Percentiles rank a stretch among this genome's conserved stretches.
phyloP scores from a whole-genome alignment of 2,797 vertebrate genomes.

The Melanotaenia boesemani region DNA sequence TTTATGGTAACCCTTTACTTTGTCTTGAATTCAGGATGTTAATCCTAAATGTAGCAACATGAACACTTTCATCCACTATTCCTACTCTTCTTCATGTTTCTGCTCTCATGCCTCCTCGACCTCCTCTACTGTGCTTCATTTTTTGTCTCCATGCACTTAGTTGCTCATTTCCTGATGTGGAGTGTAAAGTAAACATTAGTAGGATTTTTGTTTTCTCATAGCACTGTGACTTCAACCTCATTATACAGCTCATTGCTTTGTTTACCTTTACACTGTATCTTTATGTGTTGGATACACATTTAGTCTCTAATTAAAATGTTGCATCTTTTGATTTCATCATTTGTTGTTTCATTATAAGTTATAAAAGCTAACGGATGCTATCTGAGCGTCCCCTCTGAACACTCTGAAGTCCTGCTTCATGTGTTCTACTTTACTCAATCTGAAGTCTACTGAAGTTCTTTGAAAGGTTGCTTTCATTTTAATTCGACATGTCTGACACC shows the following conservation, averaged over 20 bases:
- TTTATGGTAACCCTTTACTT: constrained; percentile 24
- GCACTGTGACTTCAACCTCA: constrained; percentile 18
- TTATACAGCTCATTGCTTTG: constrained; percentile 9
- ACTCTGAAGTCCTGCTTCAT: background rate
- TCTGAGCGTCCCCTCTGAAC: background rate
- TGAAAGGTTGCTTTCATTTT: background rate
- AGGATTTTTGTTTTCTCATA: constrained; percentile 23
- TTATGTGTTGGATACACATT: constrained; percentile 29
- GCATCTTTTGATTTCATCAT: background rate
- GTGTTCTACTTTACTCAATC: background rate
- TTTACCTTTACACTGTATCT: constrained; percentile 8
- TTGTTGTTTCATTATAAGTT: no score
- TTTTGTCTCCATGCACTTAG: background rate
- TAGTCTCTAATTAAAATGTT: constrained; percentile 11
- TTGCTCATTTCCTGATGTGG: background rate
- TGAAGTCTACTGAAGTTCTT: background rate
- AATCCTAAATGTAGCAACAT: background rate
- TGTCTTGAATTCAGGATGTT: background rate
- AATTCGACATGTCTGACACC: constrained; percentile 29
- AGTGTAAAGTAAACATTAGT: background rate
- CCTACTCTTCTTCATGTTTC: background rate
- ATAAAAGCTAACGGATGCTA: no score
- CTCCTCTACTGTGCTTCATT: background rate
- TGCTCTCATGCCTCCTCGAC: background rate
- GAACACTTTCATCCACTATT: background rate